A percentile compares a stretch with the other conserved stretches of the same genome.
phyloP scores from a whole-genome alignment of 2,888 invertebrate species.

The Perizoma affinitatum region DNA sequence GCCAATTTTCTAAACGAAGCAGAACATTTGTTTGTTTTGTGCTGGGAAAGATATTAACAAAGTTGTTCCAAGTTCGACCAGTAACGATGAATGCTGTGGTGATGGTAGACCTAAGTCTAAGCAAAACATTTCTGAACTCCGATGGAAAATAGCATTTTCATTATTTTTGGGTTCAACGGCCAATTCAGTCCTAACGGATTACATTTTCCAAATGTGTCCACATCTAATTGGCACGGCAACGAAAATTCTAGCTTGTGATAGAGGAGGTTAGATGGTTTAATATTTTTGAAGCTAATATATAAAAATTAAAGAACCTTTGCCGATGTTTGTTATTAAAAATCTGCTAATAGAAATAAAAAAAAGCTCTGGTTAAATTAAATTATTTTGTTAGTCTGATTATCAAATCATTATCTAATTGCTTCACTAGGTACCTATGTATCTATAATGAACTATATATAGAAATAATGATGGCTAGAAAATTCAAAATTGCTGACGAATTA shows the following conservation, averaged over 20 bases:
- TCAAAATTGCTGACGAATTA: constrained; percentile 50
- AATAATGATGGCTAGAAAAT: constrained; percentile 39
- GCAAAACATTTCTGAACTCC: constrained; percentile 65
- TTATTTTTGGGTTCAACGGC: constrained; percentile 29
- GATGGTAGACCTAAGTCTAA: constrained; percentile 74
- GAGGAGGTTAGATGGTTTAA: constrained; percentile 4
- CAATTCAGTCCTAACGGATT: constrained; percentile 47
- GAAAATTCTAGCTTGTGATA: constrained; percentile 46
- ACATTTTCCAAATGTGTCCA: constrained; percentile 66
- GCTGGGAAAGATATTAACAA: constrained; percentile 7
- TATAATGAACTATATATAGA: too few relatives aligned
- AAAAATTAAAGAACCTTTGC: constrained; percentile 4
- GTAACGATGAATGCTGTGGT: constrained; percentile 63
- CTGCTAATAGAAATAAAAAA: constrained; percentile 10
- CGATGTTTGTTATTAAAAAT: constrained; percentile 1
- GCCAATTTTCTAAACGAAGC: too few relatives aligned
- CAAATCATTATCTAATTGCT: constrained; percentile 8
- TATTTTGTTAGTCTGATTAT: constrained; percentile 64
- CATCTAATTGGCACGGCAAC: constrained; percentile 57
- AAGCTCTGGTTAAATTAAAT: constrained; percentile 31
- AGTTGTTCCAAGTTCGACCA: constrained; percentile 46
- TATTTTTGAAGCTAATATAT: constrained; percentile 5
- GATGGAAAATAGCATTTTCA: constrained; percentile 61
- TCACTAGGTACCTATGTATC: neutral
- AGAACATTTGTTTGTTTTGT: too few relatives aligned